A percentile compares a stretch with the other conserved stretches of the same genome.
phyloP scores from a whole-genome alignment of 2,797 vertebrate genomes.

The Xerus rutilus region DNA sequence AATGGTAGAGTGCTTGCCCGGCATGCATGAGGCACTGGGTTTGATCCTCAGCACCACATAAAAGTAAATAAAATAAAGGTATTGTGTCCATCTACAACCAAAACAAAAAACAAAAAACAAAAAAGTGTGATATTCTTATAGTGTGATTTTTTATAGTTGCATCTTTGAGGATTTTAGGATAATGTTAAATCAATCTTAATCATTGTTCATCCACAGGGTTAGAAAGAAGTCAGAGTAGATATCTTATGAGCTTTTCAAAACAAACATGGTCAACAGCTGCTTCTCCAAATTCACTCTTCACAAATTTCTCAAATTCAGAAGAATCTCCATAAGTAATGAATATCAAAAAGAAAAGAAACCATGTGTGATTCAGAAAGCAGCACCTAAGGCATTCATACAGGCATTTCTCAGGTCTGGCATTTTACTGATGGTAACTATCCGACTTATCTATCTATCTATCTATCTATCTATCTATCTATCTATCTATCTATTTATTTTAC shows the following conservation, averaged over 20 bases:
- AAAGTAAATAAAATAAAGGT: too few relatives aligned
- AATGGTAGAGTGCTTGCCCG: too few relatives aligned
- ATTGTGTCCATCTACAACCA: too few relatives aligned
- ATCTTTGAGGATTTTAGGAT: neutral
- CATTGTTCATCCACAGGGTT: neutral
- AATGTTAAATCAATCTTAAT: neutral
- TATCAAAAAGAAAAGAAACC: neutral
- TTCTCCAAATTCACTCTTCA: neutral
- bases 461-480: too few relatives aligned
- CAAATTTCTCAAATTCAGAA: neutral
- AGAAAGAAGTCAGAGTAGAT: neutral
- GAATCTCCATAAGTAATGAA: neutral
- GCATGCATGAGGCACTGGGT: too few relatives aligned
- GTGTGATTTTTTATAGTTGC: neutral
- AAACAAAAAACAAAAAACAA: too few relatives aligned
- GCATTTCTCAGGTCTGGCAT: neutral
- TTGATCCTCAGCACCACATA: too few relatives aligned
- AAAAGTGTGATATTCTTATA: neutral
- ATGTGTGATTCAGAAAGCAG: neutral
- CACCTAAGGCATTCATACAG: neutral
- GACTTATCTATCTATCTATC: neutral
- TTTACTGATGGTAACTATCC: neutral
- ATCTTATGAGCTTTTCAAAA: neutral
- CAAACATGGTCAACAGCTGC: accelerated
- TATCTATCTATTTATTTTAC: neutral